Evolutionary conservation across 2,888 invertebrate species (phyloP), one percentile per base, ranked within the genome.

Genomic region (Sarcophaga variegata): DNA sequence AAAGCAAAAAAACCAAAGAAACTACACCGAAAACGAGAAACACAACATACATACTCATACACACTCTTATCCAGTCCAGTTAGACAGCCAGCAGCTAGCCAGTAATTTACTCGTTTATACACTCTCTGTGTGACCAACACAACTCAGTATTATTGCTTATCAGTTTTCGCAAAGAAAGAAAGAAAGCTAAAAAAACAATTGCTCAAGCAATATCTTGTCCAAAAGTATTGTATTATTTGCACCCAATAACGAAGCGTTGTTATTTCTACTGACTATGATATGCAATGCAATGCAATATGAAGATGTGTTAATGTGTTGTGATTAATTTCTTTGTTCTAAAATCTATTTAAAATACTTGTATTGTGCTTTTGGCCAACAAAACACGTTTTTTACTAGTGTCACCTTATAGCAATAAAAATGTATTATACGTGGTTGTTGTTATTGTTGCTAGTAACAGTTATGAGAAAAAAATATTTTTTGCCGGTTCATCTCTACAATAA

Each of bases 401-500:
- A 22, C 22, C 20, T 62, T n/a, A 27, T 5, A 2, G 37, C 37
- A 37, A 37, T 37, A 37, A 37, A 37, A 37, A 37, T 37, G 6
- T 37, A 37, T 6, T 37, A 37, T 37, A 37, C 37, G 10, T 37
- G 8, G 14, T 25, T 59, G 17, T 22, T 54, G 71, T 72, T 72
- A 11, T 27, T 37, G 37, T 20, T 14, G 5, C n/a, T 11, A 67
- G 45, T 62, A 62, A 27, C 27, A 59, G 63, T 74, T 8, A 49
- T n/a, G 60, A 27, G 20, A 69, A 60, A 22, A 20, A 17, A 20
- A 20, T 12, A 59, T 20, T 80, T 85, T 82, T 80, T 85, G 78
- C 78, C 86, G 83, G 79, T 60, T 75, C 60, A 45, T 49, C 20
- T 62, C 22, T 20, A 47, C 22, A 67, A 72, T 77, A 54, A 85